These are phyloP conservation scores for Acanthacorydalis orientalis DNA, from an alignment of 2,888 invertebrate species.

Conservation along the genomic window DNA sequence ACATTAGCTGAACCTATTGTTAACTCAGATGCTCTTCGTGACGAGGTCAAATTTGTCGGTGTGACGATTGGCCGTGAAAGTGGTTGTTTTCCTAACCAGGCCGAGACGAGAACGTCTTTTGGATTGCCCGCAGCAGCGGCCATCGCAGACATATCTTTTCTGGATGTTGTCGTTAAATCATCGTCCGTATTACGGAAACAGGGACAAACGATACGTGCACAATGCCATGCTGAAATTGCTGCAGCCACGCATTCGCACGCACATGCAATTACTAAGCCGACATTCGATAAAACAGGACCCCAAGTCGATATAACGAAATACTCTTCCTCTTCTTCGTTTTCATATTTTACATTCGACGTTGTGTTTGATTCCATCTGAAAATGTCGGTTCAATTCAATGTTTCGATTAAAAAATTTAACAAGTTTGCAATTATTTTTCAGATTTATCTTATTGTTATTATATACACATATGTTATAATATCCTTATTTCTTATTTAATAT, in stretches of 20 bases:
- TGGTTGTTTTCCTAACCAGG: slow-evolving; percentile 36
- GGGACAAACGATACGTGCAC: slow-evolving; percentile 35
- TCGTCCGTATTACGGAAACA: slow-evolving; percentile 31
- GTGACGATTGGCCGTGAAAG: background rate
- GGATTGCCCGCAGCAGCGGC: slow-evolving; percentile 30
- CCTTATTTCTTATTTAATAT: too few relatives aligned
- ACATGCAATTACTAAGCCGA: slow-evolving; percentile 40
- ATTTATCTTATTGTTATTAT: background rate
- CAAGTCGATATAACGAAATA: slow-evolving; percentile 17
- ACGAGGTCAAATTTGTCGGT: background rate
- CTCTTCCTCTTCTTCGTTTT: too few relatives aligned
- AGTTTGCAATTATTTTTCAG: background rate
- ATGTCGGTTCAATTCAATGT: background rate
- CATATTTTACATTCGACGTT: too few relatives aligned
- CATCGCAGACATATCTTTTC: slow-evolving; percentile 11
- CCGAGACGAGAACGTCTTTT: slow-evolving; percentile 36
- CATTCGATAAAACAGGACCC: slow-evolving; percentile 43
- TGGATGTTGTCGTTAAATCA: slow-evolving; percentile 6
- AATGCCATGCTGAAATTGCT: slow-evolving; percentile 33
- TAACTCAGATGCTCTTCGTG: too few relatives aligned
- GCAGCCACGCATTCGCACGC: slow-evolving; percentile 38
- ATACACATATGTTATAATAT: too few relatives aligned
- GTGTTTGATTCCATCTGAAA: too few relatives aligned
- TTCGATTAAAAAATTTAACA: background rate
- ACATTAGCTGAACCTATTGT: too few relatives aligned